Evolutionary conservation across 1,140 invertebrate species (phyloP).

Genomic region (Gyrodactylus bullatarudis): DNA sequence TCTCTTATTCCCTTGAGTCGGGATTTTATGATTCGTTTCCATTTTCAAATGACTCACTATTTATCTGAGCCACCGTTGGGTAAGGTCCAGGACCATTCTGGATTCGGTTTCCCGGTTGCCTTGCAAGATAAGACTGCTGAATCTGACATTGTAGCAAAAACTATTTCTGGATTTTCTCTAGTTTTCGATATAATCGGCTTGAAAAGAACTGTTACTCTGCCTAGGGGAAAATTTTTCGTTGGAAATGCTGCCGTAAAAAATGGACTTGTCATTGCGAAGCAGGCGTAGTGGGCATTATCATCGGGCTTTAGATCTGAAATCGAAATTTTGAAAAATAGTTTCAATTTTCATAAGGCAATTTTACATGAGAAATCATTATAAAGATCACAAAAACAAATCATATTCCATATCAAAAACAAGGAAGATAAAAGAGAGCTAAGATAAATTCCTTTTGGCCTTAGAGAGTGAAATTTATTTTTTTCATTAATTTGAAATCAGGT

Average conservation of each 20-base stretch:
- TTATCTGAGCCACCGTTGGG: not conserved
- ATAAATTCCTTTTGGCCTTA: no score
- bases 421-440: no score
- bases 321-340: not conserved
- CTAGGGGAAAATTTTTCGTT: not conserved
- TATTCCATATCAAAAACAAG: no score
- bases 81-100: not conserved
- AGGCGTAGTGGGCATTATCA: not conserved
- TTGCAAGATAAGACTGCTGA: not conserved
- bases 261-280: not conserved
- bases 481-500: not conserved
- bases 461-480: not conserved
- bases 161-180: not conserved
- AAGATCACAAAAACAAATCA: no score
- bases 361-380: not conserved
- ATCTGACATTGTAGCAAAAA: not conserved
- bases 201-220: not conserved
- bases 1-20: no score
- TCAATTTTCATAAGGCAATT: not conserved
- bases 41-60: no score
- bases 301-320: not conserved
- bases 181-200: not conserved
- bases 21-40: no score
- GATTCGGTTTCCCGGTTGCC: not conserved
- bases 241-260: not conserved